A percentile compares a stretch with the other conserved stretches of the same genome.
These are phyloP conservation scores for Lomographa bimaculata DNA, from an alignment of 2,888 invertebrate genomes.

Conservation along the genomic window DNA sequence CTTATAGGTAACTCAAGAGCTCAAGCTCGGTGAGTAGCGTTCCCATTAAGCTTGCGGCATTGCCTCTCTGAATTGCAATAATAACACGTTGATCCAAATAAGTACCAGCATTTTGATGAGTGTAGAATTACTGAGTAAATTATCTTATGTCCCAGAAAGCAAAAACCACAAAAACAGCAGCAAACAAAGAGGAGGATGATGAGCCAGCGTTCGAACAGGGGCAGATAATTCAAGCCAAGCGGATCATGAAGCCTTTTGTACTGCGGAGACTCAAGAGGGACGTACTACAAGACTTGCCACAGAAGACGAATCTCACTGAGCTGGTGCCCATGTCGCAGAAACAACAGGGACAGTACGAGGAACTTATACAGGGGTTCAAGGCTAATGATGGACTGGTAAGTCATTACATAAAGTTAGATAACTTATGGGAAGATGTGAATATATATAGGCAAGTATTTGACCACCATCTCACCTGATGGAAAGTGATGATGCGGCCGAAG, in stretches of 20 bases:
- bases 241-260: constrained; percentile 98
- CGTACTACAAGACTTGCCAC: constrained; percentile 93
- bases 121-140: too few relatives aligned
- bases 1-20: too few relatives aligned
- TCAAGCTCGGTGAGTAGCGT: too few relatives aligned
- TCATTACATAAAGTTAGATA: too few relatives aligned
- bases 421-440: too few relatives aligned
- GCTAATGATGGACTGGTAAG: constrained; percentile 84
- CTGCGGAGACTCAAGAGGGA: constrained; percentile 94
- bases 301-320: constrained; percentile 89
- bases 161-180: constrained; percentile 75
- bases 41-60: too few relatives aligned
- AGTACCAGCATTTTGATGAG: too few relatives aligned
- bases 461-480: too few relatives aligned
- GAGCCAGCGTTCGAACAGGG: constrained; percentile 93
- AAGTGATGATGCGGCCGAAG: too few relatives aligned
- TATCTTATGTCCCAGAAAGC: constrained; percentile 79
- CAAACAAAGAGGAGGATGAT: constrained; percentile 80
- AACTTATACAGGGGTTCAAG: constrained; percentile 87
- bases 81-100: too few relatives aligned
- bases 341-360: constrained; percentile 90
- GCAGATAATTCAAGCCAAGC: constrained; percentile 95
- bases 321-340: constrained; percentile 85
- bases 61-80: too few relatives aligned
- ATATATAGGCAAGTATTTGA: too few relatives aligned